phyloP scores from a whole-genome alignment of 1,140 invertebrate species.

The Gryllus bimaculatus region DNA sequence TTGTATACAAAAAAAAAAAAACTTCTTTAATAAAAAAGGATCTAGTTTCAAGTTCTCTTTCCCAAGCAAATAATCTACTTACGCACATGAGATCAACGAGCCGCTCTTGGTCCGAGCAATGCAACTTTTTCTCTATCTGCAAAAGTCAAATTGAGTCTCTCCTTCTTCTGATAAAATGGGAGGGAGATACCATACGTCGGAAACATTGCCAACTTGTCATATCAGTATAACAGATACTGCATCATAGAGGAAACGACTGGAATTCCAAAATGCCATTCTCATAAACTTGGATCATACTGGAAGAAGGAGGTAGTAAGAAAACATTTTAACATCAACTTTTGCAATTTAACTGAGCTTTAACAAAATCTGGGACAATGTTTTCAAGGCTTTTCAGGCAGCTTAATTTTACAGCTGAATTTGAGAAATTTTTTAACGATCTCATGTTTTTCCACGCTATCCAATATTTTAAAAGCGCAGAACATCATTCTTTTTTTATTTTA shows the following conservation, averaged over 20 bases:
- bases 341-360: no score
- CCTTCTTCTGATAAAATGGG: slow-evolving; percentile 73
- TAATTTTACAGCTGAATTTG: no score
- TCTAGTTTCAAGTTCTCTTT: no score
- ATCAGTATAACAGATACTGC: slow-evolving; percentile 93
- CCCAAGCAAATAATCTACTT: slow-evolving; percentile 30
- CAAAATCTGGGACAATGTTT: no score
- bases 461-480: no score
- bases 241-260: slow-evolving; percentile 84
- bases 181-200: slow-evolving; percentile 98
- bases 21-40: background rate
- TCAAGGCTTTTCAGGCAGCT: no score
- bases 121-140: slow-evolving; percentile 85
- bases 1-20: no score
- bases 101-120: slow-evolving; percentile 88
- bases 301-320: slow-evolving; percentile 25
- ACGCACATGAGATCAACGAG: slow-evolving; percentile 95
- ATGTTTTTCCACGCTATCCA: no score
- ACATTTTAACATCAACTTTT: no score
- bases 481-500: background rate
- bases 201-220: slow-evolving; percentile 99
- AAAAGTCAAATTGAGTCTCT: slow-evolving; percentile 85
- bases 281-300: slow-evolving; percentile 96
- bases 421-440: no score
- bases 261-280: slow-evolving; percentile 99